Evolutionary conservation across 2,888 invertebrate species (phyloP), one percentile per base, ranked within the genome.

Genomic region (Platerodrilus igneus): DNA sequence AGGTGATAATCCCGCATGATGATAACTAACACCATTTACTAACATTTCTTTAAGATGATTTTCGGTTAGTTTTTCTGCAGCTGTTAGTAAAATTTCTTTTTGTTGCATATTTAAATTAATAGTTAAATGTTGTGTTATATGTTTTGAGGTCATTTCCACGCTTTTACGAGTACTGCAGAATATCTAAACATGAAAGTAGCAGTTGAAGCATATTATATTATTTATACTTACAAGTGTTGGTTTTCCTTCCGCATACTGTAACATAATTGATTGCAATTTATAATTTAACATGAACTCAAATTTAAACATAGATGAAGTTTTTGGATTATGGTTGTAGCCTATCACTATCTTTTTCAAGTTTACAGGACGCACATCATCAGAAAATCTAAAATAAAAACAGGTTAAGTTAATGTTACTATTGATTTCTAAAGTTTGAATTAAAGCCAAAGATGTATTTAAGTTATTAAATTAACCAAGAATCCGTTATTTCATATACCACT

Each of bases 91-190:
- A 30, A 68, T 68, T 5, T 72, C 66, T 53, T 71, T 75, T 54
- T 82, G 80, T 26, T 73, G 71, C 0, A 30, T 41, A 17, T 36
- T 52, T 18, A 69, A 37, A 19, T 63, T 66, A 25, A 80, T 75
- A 11, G 78, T 76, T 8, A 79, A 61, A 50, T 79, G 77, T 44
- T 75, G 72, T 2, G 75, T 71, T 20, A 88, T 57, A 11, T 77
- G 75, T 30, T 75, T 74, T 0, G 83, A 80, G 5, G 86, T 81
- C 64, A 86, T 75, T 45, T 75, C 68, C 0, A 82, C 81, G 51
- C 83, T 78, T 64, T 86, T 87, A 31, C 88, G 69, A 0, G 86
- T 86, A 50, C 80, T 81, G 62, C 86, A 87, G 62, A 88, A 88
- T 67, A 83, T 78, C 81, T 81, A 48, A 13, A 56, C 55, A 31